Conservation (phyloP, 2,888 invertebrate genomes). For the Abscondita cerata region DNA sequence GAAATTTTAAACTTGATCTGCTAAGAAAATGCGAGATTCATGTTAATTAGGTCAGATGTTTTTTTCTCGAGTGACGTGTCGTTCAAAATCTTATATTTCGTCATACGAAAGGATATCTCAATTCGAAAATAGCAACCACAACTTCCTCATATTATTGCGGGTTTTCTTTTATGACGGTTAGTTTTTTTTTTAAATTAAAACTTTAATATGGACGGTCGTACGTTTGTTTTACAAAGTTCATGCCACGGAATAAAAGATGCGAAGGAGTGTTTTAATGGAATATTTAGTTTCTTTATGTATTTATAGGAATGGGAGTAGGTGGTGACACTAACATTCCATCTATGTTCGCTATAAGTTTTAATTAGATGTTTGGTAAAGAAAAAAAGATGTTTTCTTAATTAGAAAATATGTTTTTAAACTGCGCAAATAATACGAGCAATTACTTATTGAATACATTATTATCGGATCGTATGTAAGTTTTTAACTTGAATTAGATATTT, state of each 20-base stretch:
- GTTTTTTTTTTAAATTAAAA: too few relatives aligned
- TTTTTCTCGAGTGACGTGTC: neutral
- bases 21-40: neutral
- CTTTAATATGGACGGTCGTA: neutral
- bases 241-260: slow-evolving; percentile 28
- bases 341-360: slow-evolving; percentile 14
- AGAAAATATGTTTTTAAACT: too few relatives aligned
- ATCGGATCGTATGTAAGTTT: too few relatives aligned
- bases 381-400: too few relatives aligned
- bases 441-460: too few relatives aligned
- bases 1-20: slow-evolving; percentile 1
- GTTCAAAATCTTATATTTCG: too few relatives aligned
- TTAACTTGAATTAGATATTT: too few relatives aligned
- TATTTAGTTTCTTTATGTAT: slow-evolving; percentile 31
- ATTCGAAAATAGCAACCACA: slow-evolving; percentile 10
- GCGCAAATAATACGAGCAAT: too few relatives aligned
- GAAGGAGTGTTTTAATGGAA: slow-evolving; percentile 38
- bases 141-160: slow-evolving; percentile 3
- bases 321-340: slow-evolving; percentile 31
- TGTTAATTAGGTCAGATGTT: slow-evolving; percentile 4
- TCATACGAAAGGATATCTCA: neutral
- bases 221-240: slow-evolving; percentile 29
- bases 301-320: slow-evolving; percentile 33
- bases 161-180: slow-evolving; percentile 8
- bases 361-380: neutral